Percentiles rank a stretch among this genome's conserved stretches.
Conservation (phyloP, 2,797 vertebrate species). For the Acrocephalus scirpaceus region DNA sequence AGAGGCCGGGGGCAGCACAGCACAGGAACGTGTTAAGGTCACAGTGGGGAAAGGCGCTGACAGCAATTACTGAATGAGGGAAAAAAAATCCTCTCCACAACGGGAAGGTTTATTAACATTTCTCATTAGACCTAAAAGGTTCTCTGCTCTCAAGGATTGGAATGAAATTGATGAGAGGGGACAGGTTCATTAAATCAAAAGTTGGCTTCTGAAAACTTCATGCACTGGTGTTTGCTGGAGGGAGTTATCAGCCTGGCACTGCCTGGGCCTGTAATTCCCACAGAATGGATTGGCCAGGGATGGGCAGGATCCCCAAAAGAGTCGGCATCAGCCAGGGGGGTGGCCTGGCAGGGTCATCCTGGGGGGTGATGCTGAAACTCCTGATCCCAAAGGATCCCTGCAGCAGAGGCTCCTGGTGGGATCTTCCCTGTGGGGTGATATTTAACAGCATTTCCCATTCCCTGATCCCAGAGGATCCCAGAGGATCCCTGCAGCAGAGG, state of each 20-base stretch:
- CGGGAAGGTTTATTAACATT: conserved; percentile 2
- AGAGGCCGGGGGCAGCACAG: conserved; percentile 7
- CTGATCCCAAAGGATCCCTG: rapidly evolving
- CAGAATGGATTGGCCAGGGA: background rate
- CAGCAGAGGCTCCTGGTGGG: background rate
- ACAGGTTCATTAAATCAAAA: background rate
- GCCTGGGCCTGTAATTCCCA: background rate
- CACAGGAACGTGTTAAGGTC: background rate
- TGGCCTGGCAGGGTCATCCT: rapidly evolving
- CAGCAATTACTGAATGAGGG: conserved; percentile 29
- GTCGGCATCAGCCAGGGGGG: background rate
- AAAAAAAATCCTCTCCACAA: background rate
- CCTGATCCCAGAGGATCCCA: background rate
- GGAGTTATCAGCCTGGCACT: background rate
- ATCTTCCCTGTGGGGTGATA: background rate
- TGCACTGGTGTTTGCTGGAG: background rate
- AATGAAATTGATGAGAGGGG: conserved; percentile 12
- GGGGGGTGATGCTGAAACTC: no score
- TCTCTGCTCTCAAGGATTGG: conserved; percentile 6
- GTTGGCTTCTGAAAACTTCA: background rate
- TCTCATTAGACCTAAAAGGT: conserved; percentile 13
- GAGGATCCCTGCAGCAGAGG: no score
- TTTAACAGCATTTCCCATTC: rapidly evolving
- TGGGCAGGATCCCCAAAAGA: background rate
- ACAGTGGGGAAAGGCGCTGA: conserved; percentile 38